These are phyloP conservation scores for Camelus dromedarius DNA, from an alignment of 2,113 vertebrate genomes.

Conservation along the genomic window DNA sequence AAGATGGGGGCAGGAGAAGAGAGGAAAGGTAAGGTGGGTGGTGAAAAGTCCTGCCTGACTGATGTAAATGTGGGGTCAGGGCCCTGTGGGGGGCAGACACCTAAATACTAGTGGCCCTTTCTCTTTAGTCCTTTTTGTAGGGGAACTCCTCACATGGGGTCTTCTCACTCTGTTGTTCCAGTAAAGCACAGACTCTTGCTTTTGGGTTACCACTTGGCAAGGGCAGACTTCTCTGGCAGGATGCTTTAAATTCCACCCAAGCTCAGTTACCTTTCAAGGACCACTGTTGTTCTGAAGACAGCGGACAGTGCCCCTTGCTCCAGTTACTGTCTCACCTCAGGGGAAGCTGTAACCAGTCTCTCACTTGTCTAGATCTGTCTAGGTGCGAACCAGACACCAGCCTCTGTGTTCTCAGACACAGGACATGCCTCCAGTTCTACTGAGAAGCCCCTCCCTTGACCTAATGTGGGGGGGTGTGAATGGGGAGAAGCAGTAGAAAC, in stretches of 20 bases:
- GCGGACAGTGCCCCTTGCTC: background rate
- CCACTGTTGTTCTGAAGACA: background rate
- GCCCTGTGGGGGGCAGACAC: too few species aligned
- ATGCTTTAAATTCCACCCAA: background rate
- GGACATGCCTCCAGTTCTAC: background rate
- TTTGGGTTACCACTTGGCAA: background rate
- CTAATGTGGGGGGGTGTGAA: background rate
- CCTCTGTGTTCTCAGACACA: background rate
- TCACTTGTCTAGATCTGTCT: background rate
- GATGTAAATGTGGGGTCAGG: background rate
- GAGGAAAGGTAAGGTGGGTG: accelerated
- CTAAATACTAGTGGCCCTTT: background rate
- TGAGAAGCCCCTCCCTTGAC: background rate
- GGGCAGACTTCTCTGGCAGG: background rate
- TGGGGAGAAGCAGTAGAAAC: background rate
- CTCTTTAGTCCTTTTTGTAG: background rate
- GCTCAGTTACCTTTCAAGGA: background rate
- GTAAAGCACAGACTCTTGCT: background rate
- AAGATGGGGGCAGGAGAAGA: background rate
- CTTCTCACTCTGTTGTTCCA: background rate
- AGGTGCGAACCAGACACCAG: background rate
- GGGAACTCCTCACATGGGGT: background rate
- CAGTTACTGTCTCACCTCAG: background rate
- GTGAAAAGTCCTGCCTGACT: background rate
- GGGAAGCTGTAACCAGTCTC: background rate